Base-by-base conservation (phyloP, 2,888 invertebrate species). In the Hirtodrosophila confusa region DNA sequence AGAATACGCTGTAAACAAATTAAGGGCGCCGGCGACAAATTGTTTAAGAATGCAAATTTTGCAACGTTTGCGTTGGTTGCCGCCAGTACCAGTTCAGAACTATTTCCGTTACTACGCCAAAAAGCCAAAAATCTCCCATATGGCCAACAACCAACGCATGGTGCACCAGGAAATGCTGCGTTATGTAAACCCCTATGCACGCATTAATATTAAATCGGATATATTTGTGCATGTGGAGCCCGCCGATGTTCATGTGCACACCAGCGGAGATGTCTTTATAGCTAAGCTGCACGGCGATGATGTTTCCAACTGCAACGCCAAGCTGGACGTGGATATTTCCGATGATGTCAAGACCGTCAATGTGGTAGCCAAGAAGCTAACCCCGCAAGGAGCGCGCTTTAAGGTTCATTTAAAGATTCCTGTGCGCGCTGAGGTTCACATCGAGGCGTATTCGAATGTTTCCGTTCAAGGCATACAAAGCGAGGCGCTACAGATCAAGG, bases 351-450 rank as follows among this genome's bases (percentile, higher is more conserved):
- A 88, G 35, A 37, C 56, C 9, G 80, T 89, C 1, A 78, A 80
- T 55, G 78, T 89, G 1, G 12, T 67, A 4, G 56, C 86, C 11
- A 77, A 65, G 33, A 80, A 85, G 29, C 10, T 75, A 36, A 58
- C 29, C 3, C 10, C 64, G 5, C 12, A 54, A 11, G 58, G 58
- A 1, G 62, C 69, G 0, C 49, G 79, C 9, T 80, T 84, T 17
- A 74, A 73, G 44, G 89, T 89, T 54, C 56, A 76, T 8, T 45
- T 91, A 0, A 88, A 87, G 17, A 78, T 91, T 5, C 91, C 91
- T 0, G 72, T 92, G 3, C 84, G 88, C 9, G 86, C 90, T 0
- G 86, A 90, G 58, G 61, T 91, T 3, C 40, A 87, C 12, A 79
- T 91, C 3, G 77, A 78, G 0, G 69, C 78, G 1, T 67, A 73